Evolutionary conservation across 2,113 vertebrate species (phyloP).

Genomic region (Mirza zaza): DNA sequence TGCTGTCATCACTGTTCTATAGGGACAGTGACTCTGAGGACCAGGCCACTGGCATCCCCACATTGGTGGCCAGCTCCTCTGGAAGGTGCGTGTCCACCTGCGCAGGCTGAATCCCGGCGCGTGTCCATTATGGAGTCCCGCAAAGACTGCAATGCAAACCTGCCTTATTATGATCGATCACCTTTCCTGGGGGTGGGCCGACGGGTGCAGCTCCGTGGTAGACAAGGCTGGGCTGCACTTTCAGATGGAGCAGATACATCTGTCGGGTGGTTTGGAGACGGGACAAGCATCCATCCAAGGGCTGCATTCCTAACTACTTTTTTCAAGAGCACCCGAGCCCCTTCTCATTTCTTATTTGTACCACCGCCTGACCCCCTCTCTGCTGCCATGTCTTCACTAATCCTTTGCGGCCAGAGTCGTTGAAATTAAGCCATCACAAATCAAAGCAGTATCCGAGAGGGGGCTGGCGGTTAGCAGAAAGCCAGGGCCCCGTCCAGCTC

Average conservation of each 20-base stretch:
- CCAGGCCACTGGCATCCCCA: background rate
- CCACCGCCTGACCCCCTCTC: background rate
- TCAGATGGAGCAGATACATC: conserved; percentile 75
- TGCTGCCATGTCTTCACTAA: conserved; percentile 57
- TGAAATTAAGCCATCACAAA: conserved; percentile 70
- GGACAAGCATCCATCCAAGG: conserved; percentile 44
- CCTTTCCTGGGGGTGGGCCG: background rate
- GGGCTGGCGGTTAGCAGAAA: background rate
- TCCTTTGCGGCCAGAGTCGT: conserved; percentile 15
- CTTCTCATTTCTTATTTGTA: conserved; percentile 48
- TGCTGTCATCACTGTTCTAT: conserved; percentile 71
- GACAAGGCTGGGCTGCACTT: conserved; percentile 66
- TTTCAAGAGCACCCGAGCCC: conserved; percentile 49
- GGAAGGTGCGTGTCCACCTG: conserved; percentile 12
- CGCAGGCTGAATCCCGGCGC: background rate
- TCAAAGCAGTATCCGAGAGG: conserved; percentile 41
- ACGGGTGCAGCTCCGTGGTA: conserved; percentile 40
- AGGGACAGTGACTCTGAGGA: conserved; percentile 70
- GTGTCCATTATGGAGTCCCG: conserved; percentile 24
- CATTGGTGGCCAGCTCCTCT: conserved; percentile 51
- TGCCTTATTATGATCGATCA: conserved; percentile 61
- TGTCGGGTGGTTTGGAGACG: conserved; percentile 56
- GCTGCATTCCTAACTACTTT: conserved; percentile 57
- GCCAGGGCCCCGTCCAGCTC: background rate
- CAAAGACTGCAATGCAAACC: conserved; percentile 71